phyloP scores from a whole-genome alignment of 2,113 vertebrate species.

The Oryctolagus cuniculus region mOryCun1.1 NC_091450.1:49571501-49572000 shows the following conservation, averaged over 20 bases:
- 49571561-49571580: too few species aligned
- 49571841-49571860: background rate
- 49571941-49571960: too few species aligned
- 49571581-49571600: too few species aligned
- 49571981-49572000: too few species aligned
- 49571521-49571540: background rate
- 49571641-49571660: background rate
- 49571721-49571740: fast-evolving
- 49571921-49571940: too few species aligned
- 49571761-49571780: fast-evolving
- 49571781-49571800: background rate
- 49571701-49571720: background rate
- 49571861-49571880: background rate
- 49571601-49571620: background rate
- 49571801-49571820: fast-evolving
- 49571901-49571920: too few species aligned
- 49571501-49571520: background rate
- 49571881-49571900: background rate
- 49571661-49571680: background rate
- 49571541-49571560: background rate
- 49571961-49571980: too few species aligned
- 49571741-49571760: background rate
- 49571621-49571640: background rate
- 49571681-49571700: background rate
- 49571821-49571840: background rate